Evolutionary conservation across 2,797 vertebrate genomes (phyloP).

Genomic region (Mallotus villosus): DNA sequence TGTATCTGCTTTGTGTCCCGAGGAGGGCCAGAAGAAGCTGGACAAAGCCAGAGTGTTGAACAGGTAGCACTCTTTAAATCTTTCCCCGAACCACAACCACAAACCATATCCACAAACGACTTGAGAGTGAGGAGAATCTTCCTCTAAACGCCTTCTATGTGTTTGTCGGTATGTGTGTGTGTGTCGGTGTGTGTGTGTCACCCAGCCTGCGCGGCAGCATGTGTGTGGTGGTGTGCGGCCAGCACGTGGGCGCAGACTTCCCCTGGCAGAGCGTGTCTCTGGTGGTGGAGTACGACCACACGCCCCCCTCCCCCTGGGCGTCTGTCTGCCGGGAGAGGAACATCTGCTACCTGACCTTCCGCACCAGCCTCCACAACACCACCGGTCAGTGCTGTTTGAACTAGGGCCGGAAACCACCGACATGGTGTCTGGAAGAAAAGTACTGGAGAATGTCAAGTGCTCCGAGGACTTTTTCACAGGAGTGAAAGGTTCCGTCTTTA

Average conservation of each 20-base stretch:
- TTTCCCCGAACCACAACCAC: not conserved
- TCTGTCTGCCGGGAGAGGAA: conserved; percentile 76
- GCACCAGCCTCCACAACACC: conserved; percentile 67
- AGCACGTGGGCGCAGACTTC: conserved; percentile 83
- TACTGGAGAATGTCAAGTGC: not conserved
- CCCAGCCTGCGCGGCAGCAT: conserved; percentile 69
- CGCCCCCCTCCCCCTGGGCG: conserved; percentile 80
- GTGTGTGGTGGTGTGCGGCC: conserved; percentile 79
- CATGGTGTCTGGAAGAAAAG: not conserved
- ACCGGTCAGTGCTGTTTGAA: conserved; percentile 48
- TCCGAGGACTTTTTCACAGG: too few species aligned
- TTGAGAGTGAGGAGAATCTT: not conserved
- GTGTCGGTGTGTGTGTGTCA: not conserved
- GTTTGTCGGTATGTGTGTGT: not conserved
- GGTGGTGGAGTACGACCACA: conserved; percentile 85
- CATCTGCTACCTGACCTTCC: conserved; percentile 78
- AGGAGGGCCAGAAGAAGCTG: conserved; percentile 64
- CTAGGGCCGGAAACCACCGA: not conserved
- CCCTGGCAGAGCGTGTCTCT: conserved; percentile 87
- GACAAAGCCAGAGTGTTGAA: conserved; percentile 69
- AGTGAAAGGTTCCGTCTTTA: too few species aligned
- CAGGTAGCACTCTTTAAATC: conserved; percentile 63
- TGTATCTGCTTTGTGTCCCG: conserved; percentile 64
- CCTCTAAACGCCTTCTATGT: too few species aligned
- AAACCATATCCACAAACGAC: not conserved